A percentile compares a stretch with the other conserved stretches of the same genome.
Conservation (phyloP, 2,888 invertebrate species). For the Drosophila mettleri region DNA sequence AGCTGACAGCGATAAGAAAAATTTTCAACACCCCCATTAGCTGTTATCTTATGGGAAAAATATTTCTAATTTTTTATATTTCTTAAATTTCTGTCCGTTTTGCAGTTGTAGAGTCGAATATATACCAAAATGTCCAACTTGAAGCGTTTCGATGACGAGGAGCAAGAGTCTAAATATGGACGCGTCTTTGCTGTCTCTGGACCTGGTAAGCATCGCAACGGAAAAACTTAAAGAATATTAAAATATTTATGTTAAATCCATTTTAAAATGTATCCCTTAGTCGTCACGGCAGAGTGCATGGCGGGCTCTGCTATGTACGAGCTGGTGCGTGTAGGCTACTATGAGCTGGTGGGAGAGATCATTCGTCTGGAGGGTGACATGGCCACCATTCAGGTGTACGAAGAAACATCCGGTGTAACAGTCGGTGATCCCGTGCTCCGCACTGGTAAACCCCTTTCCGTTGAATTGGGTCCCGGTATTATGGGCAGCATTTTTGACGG, state of each 20-base stretch:
- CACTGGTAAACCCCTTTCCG: slow-evolving; percentile 99
- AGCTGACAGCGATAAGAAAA: slow-evolving; percentile 63
- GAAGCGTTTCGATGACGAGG: slow-evolving; percentile 92
- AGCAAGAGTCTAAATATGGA: slow-evolving; percentile 95
- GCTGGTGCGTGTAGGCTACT: slow-evolving; percentile 98
- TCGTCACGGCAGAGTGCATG: slow-evolving; percentile 99
- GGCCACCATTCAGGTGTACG: slow-evolving; percentile 99
- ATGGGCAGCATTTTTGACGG: slow-evolving; percentile 99
- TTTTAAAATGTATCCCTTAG: slow-evolving; percentile 86
- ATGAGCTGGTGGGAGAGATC: slow-evolving; percentile 99
- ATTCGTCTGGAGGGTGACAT: slow-evolving; percentile 99
- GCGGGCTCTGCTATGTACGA: slow-evolving; percentile 99
- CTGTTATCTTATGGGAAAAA: slow-evolving; percentile 19
- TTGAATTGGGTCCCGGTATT: slow-evolving; percentile 99
- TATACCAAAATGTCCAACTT: slow-evolving; percentile 87
- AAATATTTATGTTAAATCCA: not conserved
- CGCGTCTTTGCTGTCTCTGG: slow-evolving; percentile 99
- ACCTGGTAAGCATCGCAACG: slow-evolving; percentile 89
- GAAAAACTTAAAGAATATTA: not conserved
- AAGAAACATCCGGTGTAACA: slow-evolving; percentile 98
- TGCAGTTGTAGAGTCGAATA: slow-evolving; percentile 61
- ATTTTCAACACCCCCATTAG: slow-evolving; percentile 27
- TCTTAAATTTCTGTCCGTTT: not conserved
- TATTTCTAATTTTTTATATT: not conserved
- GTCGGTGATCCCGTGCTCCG: slow-evolving; percentile 99